Conservation (phyloP, 2,888 invertebrate species). For the Ecliptopera silaceata region DNA sequence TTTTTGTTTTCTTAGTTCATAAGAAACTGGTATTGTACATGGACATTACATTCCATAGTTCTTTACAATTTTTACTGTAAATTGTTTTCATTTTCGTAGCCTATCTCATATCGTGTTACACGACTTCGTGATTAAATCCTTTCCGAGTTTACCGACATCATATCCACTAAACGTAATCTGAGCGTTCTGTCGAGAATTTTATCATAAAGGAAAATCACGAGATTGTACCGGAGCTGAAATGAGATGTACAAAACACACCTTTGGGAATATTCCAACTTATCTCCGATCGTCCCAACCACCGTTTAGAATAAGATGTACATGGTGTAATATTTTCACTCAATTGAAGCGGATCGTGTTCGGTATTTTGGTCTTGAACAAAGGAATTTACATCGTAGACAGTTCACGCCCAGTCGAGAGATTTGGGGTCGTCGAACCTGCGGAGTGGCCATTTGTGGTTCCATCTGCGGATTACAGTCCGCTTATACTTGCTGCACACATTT, state of each 20-base stretch:
- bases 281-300: not conserved
- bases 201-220: slow-evolving; percentile 1
- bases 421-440: slow-evolving; percentile 31
- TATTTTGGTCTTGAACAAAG: slow-evolving; percentile 32
- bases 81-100: not conserved
- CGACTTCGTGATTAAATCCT: slow-evolving; percentile 5
- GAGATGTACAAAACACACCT: not conserved
- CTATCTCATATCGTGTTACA: slow-evolving; percentile 13
- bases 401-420: slow-evolving; percentile 22
- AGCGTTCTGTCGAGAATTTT: slow-evolving; percentile 12
- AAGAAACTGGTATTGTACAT: too few species aligned
- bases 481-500: not conserved
- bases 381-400: slow-evolving; percentile 28
- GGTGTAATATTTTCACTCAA: slow-evolving; percentile 19
- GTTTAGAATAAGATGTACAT: slow-evolving; percentile 18
- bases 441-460: slow-evolving; percentile 23
- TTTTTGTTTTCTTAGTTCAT: too few species aligned
- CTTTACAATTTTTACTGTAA: not conserved
- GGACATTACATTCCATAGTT: too few species aligned
- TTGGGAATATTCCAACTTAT: not conserved
- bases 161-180: slow-evolving; percentile 19
- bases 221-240: not conserved
- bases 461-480: slow-evolving; percentile 19
- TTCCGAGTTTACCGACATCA: slow-evolving; percentile 8
- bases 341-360: slow-evolving; percentile 20